phyloP scores from a whole-genome alignment of 1,140 invertebrate genomes.

The Hermetia illucens region DNA sequence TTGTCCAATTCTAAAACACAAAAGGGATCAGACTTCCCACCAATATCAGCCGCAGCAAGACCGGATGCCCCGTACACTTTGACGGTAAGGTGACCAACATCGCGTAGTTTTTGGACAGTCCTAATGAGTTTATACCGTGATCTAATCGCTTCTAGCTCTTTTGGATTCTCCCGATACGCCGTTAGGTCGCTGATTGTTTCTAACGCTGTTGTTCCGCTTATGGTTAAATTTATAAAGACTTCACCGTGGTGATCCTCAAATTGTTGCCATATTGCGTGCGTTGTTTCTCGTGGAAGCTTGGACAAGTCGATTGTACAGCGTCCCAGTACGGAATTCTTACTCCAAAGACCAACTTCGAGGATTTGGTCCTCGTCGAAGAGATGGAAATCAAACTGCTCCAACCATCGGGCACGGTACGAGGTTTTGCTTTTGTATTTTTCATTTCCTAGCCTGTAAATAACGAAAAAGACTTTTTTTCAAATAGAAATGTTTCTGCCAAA shows the following conservation, averaged over 20 bases:
- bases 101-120: conserved; percentile 60
- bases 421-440: conserved; percentile 98
- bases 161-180: conserved; percentile 64
- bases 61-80: conserved; percentile 84
- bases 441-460: conserved; percentile 74
- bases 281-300: conserved; percentile 73
- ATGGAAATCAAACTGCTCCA: conserved; percentile 96
- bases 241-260: conserved; percentile 81
- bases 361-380: conserved; percentile 62
- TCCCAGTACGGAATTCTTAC: conserved; percentile 24
- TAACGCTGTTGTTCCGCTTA: conserved; percentile 82
- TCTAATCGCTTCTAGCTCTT: conserved; percentile 46
- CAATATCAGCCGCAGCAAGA: conserved; percentile 77
- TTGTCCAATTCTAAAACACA: conserved; percentile 94
- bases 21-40: conserved; percentile 93
- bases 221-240: conserved; percentile 81
- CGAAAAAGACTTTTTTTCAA: too few relatives aligned
- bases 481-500: too few relatives aligned
- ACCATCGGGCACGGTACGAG: conserved; percentile 73
- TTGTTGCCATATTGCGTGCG: conserved; percentile 75
- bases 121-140: conserved; percentile 64
- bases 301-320: conserved; percentile 79
- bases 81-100: conserved; percentile 78
- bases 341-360: conserved; percentile 25
- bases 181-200: conserved; percentile 85